phyloP scores from a whole-genome alignment of 2,888 invertebrate species.

The Philereme vetulata region DNA sequence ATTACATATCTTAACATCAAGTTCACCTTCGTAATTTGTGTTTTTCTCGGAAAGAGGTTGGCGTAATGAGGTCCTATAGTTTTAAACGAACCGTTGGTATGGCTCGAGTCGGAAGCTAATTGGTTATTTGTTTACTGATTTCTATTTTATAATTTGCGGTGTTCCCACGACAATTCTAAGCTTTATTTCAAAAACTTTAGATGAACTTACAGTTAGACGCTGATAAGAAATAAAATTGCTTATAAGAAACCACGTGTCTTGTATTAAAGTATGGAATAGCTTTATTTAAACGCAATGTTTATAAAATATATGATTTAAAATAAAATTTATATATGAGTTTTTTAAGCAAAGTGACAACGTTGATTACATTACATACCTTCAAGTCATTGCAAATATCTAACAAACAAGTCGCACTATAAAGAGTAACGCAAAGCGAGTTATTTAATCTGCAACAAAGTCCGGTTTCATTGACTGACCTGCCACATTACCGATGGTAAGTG shows the following conservation, averaged over 20 bases:
- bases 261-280: neutral
- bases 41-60: constrained; percentile 66
- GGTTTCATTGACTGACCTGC: constrained; percentile 31
- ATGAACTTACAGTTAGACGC: constrained; percentile 11
- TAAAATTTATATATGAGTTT: too few species aligned
- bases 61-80: constrained; percentile 56
- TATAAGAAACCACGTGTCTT: constrained; percentile 5
- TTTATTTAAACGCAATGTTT: too few species aligned
- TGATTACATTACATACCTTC: neutral
- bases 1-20: constrained; percentile 53
- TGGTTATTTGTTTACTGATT: constrained; percentile 28
- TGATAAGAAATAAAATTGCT: constrained; percentile 11
- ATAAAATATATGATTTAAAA: too few species aligned
- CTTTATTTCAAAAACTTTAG: constrained; percentile 6
- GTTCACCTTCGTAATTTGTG: constrained; percentile 71
- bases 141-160: constrained; percentile 30
- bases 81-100: constrained; percentile 15
- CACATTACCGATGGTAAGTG: constrained; percentile 27
- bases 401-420: constrained; percentile 3
- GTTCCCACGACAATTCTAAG: constrained; percentile 28
- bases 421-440: constrained; percentile 16
- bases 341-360: too few species aligned
- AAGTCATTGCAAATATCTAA: constrained; percentile 18
- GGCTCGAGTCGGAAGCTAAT: constrained; percentile 29
- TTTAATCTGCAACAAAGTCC: constrained; percentile 27